These are phyloP conservation scores for Micromussa lordhowensis DNA, from an alignment of 92 coral and sea anemone species.

Conservation along the genomic window DNA sequence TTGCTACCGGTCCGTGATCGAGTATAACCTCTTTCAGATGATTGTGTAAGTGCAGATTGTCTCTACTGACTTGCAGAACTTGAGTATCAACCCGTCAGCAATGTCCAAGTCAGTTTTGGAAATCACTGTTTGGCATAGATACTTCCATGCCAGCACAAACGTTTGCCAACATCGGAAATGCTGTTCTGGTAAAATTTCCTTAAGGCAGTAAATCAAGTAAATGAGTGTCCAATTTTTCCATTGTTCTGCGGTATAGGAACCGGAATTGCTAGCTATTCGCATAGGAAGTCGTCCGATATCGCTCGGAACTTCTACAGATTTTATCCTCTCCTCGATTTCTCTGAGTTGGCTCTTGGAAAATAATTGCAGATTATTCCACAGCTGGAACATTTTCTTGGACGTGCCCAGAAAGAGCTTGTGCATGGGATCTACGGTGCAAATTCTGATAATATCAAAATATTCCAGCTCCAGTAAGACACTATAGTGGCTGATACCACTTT, in stretches of 20 bases:
- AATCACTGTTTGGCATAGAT: slow-evolving; percentile 50
- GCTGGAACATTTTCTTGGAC: slow-evolving; percentile 51
- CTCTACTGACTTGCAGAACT: slow-evolving; percentile 60
- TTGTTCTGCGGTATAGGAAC: slow-evolving; percentile 70
- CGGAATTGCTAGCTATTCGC: slow-evolving; percentile 59
- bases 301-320: slow-evolving; percentile 47
- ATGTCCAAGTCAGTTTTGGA: slow-evolving; percentile 49
- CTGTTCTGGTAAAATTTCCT: slow-evolving; percentile 45
- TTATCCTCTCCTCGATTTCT: slow-evolving; percentile 49
- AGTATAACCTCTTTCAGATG: slow-evolving; percentile 57
- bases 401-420: slow-evolving; percentile 68
- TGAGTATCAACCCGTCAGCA: slow-evolving; percentile 45
- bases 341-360: slow-evolving; percentile 46
- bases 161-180: slow-evolving; percentile 73
- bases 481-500: slow-evolving; percentile 56
- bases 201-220: slow-evolving; percentile 66
- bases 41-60: slow-evolving; percentile 57
- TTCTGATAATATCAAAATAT: slow-evolving; percentile 65
- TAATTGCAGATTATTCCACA: slow-evolving; percentile 56
- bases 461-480: slow-evolving; percentile 56
- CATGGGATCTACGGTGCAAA: slow-evolving; percentile 72
- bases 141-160: slow-evolving; percentile 65
- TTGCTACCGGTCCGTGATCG: slow-evolving; percentile 58
- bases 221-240: slow-evolving; percentile 77
- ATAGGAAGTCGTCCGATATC: slow-evolving; percentile 72